Evolutionary conservation across 2,888 invertebrate genomes (phyloP).

Genomic region (Pristionchus mayeri): DNA sequence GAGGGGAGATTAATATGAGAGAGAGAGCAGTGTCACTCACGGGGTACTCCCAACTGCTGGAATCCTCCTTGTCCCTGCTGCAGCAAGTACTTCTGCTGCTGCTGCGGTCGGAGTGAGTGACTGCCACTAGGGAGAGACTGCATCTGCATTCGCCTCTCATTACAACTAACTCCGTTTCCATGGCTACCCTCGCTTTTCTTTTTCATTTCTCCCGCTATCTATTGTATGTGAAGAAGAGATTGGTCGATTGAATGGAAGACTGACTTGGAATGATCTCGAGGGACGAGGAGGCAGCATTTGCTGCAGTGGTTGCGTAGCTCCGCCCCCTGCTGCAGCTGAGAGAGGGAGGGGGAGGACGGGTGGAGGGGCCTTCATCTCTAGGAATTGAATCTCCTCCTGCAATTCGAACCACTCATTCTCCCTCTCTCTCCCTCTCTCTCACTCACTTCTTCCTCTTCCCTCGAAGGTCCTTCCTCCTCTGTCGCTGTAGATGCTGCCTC

Average conservation of each 20-base stretch:
- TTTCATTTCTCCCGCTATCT: too few relatives aligned
- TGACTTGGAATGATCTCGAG: too few relatives aligned
- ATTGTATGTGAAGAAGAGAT: too few relatives aligned
- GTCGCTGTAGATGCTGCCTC: background rate
- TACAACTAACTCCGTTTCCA: background rate
- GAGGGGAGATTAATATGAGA: too few relatives aligned
- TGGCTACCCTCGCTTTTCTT: background rate
- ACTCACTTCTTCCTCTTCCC: constrained; percentile 30
- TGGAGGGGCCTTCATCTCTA: background rate
- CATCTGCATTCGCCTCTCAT: background rate
- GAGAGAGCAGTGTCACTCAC: background rate
- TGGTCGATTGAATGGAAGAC: too few relatives aligned
- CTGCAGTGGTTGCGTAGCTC: background rate
- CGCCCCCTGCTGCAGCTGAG: background rate
- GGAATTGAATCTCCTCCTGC: constrained; percentile 20
- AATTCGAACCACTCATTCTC: background rate
- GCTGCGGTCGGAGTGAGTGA: background rate
- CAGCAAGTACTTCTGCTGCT: background rate
- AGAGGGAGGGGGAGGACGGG: background rate
- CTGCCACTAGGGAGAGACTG: background rate
- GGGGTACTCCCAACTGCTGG: background rate
- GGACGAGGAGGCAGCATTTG: background rate
- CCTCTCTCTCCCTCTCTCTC: background rate
- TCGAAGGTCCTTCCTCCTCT: background rate
- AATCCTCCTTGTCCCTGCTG: constrained; percentile 10